Evolutionary conservation across 1,140 invertebrate species (phyloP).

Genomic region (Zaprionus tsacasi): DNA sequence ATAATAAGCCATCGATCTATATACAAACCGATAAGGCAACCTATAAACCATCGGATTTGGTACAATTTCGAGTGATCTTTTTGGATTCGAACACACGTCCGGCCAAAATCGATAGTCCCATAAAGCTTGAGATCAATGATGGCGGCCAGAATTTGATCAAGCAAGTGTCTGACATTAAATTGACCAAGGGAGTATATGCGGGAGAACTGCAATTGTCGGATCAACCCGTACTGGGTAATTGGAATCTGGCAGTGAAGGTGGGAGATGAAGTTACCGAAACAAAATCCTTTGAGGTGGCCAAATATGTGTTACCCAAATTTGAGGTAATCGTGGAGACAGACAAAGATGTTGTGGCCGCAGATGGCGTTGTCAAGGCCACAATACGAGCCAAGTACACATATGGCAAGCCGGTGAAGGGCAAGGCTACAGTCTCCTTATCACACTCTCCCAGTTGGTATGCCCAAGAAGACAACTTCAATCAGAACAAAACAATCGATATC

Average conservation of each 20-base stretch:
- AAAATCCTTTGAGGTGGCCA: slow-evolving; percentile 86
- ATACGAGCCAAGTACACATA: slow-evolving; percentile 90
- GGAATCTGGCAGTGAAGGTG: slow-evolving; percentile 90
- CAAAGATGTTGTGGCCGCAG: slow-evolving; percentile 91
- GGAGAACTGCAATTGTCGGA: slow-evolving; percentile 92
- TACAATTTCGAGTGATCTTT: slow-evolving; percentile 94
- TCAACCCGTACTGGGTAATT: slow-evolving; percentile 95
- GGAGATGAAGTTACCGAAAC: slow-evolving; percentile 52
- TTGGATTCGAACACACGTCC: slow-evolving; percentile 91
- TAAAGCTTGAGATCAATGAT: slow-evolving; percentile 61
- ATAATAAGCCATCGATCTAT: slow-evolving; percentile 95
- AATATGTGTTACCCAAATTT: slow-evolving; percentile 97
- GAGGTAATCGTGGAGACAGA: slow-evolving; percentile 93
- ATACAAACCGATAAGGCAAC: slow-evolving; percentile 97
- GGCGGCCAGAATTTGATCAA: slow-evolving; percentile 86
- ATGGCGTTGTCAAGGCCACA: slow-evolving; percentile 90
- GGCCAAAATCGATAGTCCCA: slow-evolving; percentile 80
- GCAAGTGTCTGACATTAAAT: slow-evolving; percentile 89
- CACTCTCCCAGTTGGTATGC: slow-evolving; percentile 67
- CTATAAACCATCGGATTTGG: slow-evolving; percentile 94
- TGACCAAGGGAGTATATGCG: slow-evolving; percentile 91
- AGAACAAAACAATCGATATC: slow-evolving; percentile 88
- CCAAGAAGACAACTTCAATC: neutral
- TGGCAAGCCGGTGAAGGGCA: slow-evolving; percentile 91
- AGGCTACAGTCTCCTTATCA: slow-evolving; percentile 88